phyloP scores from a whole-genome alignment of 2,113 vertebrate species.

The Stictonetta naevosa region DNA sequence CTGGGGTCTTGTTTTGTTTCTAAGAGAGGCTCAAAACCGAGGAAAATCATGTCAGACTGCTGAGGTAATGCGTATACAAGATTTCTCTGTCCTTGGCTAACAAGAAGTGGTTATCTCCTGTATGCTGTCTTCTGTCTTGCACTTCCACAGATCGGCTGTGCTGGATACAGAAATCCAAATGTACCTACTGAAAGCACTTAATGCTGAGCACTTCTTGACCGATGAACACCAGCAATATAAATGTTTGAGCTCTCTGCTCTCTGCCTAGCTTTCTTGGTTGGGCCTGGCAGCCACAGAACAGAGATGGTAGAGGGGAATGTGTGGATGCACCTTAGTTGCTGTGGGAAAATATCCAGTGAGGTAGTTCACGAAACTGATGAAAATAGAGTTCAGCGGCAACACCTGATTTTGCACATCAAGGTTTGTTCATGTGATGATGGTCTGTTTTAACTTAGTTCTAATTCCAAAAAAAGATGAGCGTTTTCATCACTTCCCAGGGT shows the following conservation, averaged over 20 bases:
- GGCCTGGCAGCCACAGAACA: not conserved
- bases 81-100: not conserved
- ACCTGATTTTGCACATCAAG: not conserved
- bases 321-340: not conserved
- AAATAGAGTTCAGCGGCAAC: not conserved
- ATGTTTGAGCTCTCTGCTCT: not conserved
- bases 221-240: not conserved
- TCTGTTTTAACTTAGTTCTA: not conserved
- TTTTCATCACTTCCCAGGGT: not conserved
- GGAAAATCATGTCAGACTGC: not conserved
- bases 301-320: rapidly evolving
- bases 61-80: not conserved
- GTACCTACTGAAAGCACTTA: not conserved
- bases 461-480: not conserved
- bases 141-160: not conserved
- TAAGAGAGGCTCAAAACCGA: not conserved
- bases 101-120: not conserved
- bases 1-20: not conserved
- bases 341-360: not conserved
- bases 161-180: not conserved
- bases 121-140: not conserved
- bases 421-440: not conserved
- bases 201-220: not conserved
- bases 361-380: not conserved
- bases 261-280: not conserved